These are phyloP conservation scores for Lordiphosa stackelbergi DNA, from an alignment of 1,140 invertebrate species.

Conservation along the genomic window DNA sequence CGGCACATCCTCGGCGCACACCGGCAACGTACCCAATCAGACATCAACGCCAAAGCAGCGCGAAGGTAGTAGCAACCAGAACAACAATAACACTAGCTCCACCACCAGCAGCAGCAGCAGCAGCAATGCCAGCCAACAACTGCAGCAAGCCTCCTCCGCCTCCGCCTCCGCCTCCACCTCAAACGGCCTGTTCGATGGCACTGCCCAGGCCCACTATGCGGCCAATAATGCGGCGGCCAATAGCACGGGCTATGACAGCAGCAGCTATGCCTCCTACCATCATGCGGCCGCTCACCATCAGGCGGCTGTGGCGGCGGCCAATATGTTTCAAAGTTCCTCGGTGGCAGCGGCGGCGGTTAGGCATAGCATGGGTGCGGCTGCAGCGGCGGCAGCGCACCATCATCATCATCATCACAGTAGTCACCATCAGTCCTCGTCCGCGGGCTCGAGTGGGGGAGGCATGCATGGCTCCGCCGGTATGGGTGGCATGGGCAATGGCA, in stretches of 20 bases:
- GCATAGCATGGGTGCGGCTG: slow-evolving; percentile 64
- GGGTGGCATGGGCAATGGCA: slow-evolving; percentile 29
- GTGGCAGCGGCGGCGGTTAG: slow-evolving; percentile 67
- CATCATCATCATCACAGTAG: slow-evolving; percentile 60
- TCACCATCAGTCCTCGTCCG: slow-evolving; percentile 48
- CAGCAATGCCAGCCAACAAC: slow-evolving; percentile 41
- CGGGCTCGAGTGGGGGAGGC: slow-evolving; percentile 17
- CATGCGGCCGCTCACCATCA: slow-evolving; percentile 70
- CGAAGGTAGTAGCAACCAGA: slow-evolving; percentile 79
- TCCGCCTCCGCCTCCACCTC: slow-evolving; percentile 41
- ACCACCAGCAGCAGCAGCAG: slow-evolving; percentile 48
- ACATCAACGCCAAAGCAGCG: slow-evolving; percentile 83
- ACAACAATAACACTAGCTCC: slow-evolving; percentile 66
- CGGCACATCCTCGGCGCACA: slow-evolving; percentile 48
- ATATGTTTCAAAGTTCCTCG: slow-evolving; percentile 75
- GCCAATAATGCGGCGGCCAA: slow-evolving; percentile 38
- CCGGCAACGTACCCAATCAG: slow-evolving; percentile 46
- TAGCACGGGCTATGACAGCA: slow-evolving; percentile 51
- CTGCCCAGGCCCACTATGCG: slow-evolving; percentile 69
- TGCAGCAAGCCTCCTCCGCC: slow-evolving; percentile 52
- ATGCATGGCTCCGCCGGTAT: slow-evolving; percentile 40
- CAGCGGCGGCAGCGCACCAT: slow-evolving; percentile 59
- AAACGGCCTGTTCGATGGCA: slow-evolving; percentile 68
- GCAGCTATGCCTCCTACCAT: slow-evolving; percentile 69
- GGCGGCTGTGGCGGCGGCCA: slow-evolving; percentile 66